Evolutionary conservation across 2,888 invertebrate genomes (phyloP).

Genomic region (Rhingia rostrata): DNA sequence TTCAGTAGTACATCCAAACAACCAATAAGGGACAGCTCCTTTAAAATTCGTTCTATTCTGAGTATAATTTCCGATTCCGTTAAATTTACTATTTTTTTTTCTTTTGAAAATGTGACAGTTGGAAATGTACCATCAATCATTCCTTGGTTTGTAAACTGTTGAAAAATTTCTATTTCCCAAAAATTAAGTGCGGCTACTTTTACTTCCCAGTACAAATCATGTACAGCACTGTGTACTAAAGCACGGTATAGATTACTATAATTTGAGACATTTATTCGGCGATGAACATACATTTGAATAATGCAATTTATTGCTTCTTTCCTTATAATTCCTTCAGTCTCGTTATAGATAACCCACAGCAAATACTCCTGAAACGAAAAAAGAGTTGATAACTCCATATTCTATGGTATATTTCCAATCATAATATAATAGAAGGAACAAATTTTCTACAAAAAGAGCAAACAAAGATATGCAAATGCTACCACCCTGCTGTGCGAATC

Average conservation of each 20-base stretch:
- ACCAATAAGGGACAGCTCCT: slow-evolving; percentile 87
- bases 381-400: too few relatives aligned
- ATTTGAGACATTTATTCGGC: slow-evolving; percentile 85
- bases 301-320: slow-evolving; percentile 88
- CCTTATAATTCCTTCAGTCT: slow-evolving; percentile 90
- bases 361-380: slow-evolving; percentile 83
- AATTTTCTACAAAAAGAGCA: too few relatives aligned
- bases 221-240: slow-evolving; percentile 87
- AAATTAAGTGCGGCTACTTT: slow-evolving; percentile 88
- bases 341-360: slow-evolving; percentile 85
- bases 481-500: too few relatives aligned
- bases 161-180: slow-evolving; percentile 88
- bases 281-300: slow-evolving; percentile 87
- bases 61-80: slow-evolving; percentile 85
- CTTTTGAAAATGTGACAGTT: slow-evolving; percentile 90
- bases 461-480: too few relatives aligned
- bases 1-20: slow-evolving; percentile 88
- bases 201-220: slow-evolving; percentile 93
- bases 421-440: too few relatives aligned
- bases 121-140: slow-evolving; percentile 93
- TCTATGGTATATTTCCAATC: too few relatives aligned
- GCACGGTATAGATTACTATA: slow-evolving; percentile 86
- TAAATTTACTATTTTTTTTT: slow-evolving; percentile 90
- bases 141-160: slow-evolving; percentile 89
- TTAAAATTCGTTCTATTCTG: slow-evolving; percentile 87